Evolutionary conservation across 2,888 invertebrate genomes (phyloP).

Genomic region (Prosopocoilus inquinatus): DNA sequence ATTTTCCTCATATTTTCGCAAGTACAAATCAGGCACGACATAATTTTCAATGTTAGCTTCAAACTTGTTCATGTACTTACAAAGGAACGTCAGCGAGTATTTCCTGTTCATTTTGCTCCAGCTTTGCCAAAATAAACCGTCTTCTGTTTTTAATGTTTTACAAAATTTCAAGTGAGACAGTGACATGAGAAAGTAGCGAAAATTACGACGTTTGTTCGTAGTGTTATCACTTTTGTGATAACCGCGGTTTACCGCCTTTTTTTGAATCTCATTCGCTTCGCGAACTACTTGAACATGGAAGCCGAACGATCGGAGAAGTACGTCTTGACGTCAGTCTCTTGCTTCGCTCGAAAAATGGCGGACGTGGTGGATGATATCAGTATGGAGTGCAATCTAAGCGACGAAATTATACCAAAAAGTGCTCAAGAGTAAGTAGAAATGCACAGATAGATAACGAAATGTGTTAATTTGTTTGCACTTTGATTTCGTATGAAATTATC

Average conservation of each 20-base stretch:
- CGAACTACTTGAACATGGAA: conserved; percentile 8
- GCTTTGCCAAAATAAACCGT: background rate
- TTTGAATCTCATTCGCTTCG: conserved; percentile 11
- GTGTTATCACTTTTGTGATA: conserved; percentile 9
- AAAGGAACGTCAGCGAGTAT: conserved; percentile 10
- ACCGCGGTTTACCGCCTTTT: conserved; percentile 16
- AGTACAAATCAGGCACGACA: conserved; percentile 5
- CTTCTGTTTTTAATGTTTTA: conserved; percentile 2
- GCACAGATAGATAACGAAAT: too few relatives aligned
- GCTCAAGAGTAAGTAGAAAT: conserved; percentile 47
- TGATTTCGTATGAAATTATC: background rate
- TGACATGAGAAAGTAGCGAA: conserved; percentile 3
- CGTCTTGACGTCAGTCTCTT: conserved; percentile 15
- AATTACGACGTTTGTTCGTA: background rate
- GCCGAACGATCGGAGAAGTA: conserved; percentile 3
- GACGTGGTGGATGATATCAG: conserved; percentile 43
- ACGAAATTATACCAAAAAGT: conserved; percentile 44
- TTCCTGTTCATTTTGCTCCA: conserved; percentile 6
- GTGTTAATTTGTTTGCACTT: background rate
- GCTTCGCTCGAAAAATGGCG: conserved; percentile 38
- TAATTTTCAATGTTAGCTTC: conserved; percentile 13
- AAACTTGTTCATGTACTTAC: conserved; percentile 18
- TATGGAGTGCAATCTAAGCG: conserved; percentile 44
- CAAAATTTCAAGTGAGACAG: conserved; percentile 15
- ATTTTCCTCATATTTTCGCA: background rate